These are phyloP conservation scores for Pterocles orientalis DNA, from an alignment of 2,113 vertebrate species.

Conservation along the genomic window DNA sequence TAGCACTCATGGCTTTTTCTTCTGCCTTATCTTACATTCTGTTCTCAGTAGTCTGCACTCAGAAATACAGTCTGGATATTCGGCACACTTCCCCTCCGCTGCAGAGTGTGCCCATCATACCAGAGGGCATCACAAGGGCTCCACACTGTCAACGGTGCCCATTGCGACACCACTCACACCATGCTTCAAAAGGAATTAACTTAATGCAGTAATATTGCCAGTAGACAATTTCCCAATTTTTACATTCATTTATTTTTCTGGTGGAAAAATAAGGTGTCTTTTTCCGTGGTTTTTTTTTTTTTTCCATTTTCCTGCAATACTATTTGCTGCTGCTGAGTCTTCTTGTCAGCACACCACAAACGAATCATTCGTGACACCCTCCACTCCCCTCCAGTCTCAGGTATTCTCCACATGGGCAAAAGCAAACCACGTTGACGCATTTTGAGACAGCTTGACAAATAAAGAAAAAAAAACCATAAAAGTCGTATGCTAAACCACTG, in stretches of 20 bases:
- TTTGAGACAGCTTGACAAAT: neutral
- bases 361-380: fast-evolving
- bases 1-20: neutral
- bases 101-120: neutral
- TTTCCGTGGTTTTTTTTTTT: no score
- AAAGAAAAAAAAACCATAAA: neutral
- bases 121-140: neutral
- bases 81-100: neutral
- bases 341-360: neutral
- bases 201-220: neutral
- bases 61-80: neutral
- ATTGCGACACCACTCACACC: neutral
- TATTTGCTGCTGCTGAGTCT: neutral
- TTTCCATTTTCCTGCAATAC: neutral
- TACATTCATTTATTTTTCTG: neutral
- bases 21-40: neutral
- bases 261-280: neutral
- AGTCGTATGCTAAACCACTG: neutral
- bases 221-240: neutral
- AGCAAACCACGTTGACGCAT: fast-evolving
- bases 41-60: neutral
- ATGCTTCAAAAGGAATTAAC: neutral
- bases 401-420: neutral
- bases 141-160: fast-evolving
- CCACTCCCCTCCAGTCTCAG: no score